Evolutionary conservation across 2,888 invertebrate genomes (phyloP), one percentile per base, ranked within the genome.

Genomic region (Orthosia gothica): DNA sequence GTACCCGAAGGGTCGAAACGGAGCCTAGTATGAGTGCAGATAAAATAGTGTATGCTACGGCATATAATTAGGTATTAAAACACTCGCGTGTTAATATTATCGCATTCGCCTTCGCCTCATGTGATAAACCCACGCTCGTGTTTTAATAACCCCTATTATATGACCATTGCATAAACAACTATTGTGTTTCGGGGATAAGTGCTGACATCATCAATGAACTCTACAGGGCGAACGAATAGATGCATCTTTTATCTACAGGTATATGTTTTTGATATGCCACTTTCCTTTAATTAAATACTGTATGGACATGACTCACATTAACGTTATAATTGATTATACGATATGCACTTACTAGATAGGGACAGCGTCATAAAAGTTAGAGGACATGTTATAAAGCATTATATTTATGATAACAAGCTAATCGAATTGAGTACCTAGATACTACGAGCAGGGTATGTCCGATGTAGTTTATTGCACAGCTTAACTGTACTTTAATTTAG

Each of bases 321-420:
- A 57, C 1, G 32, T 32, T 45, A 40, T 69, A 61, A 68, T 50
- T 50, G 26, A 57, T 63, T 58, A 57, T 65, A 75, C 23, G 47
- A 54, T 32, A 69, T 75, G 57, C 70, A 70, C 20, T 76, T 63
- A 70, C 50, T 23, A 11, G 49, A 63, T 65, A 62, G 54, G 52
- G 58, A 26, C 23, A 68, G 26, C 9, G 47, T 52, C 55, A 58
- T 77, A 81, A 81, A 80, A 69, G 45, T 63, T 73, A 16, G 40
- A 71, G 26, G 59, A 68, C 67, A 76, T 18, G 57, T 55, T 54
- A 62, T 73, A 81, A 81, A 77, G 13, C 50, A 23, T 45, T n/a
- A 50, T 70, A 70, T 73, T 66, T 66, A 77, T 77, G 59, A 40
- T 59, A 66, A 77, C 45, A 62, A 62, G 68, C 61, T 58, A 47